Evolutionary conservation across 2,113 vertebrate genomes (phyloP).

Genomic region (Clarias gariepinus): DNA sequence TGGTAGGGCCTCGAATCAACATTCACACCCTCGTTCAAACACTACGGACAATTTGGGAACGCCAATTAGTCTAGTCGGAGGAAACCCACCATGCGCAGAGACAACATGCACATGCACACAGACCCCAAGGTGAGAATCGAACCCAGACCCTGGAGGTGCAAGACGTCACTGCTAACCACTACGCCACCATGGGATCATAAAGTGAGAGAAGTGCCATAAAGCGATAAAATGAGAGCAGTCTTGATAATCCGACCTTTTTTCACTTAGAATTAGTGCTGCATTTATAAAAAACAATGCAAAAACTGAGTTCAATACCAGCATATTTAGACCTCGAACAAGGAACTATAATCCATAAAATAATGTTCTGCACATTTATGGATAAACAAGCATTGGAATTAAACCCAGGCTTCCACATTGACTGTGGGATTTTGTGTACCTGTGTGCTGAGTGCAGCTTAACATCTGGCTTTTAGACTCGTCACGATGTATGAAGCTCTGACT

Average conservation of each 20-base stretch:
- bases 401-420: background rate
- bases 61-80: too few relatives aligned
- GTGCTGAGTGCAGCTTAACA: conserved; percentile 65
- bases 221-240: background rate
- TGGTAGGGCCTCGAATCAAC: too few relatives aligned
- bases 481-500: conserved; percentile 88
- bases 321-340: background rate
- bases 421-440: conserved; percentile 70
- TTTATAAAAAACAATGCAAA: background rate
- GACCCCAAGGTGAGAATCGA: too few relatives aligned
- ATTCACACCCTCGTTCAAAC: too few relatives aligned
- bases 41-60: too few relatives aligned
- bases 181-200: background rate
- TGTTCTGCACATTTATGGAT: background rate
- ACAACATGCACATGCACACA: too few relatives aligned
- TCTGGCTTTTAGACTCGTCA: conserved; percentile 78
- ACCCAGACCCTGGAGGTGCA: too few relatives aligned
- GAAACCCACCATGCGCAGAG: too few relatives aligned
- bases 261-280: background rate
- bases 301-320: background rate
- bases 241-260: background rate
- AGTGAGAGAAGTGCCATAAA: background rate
- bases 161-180: too few relatives aligned
- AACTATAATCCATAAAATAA: background rate
- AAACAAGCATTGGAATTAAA: background rate